phyloP scores from a whole-genome alignment of 2,113 vertebrate species.

The Phalacrocorax pelagicus region DNA sequence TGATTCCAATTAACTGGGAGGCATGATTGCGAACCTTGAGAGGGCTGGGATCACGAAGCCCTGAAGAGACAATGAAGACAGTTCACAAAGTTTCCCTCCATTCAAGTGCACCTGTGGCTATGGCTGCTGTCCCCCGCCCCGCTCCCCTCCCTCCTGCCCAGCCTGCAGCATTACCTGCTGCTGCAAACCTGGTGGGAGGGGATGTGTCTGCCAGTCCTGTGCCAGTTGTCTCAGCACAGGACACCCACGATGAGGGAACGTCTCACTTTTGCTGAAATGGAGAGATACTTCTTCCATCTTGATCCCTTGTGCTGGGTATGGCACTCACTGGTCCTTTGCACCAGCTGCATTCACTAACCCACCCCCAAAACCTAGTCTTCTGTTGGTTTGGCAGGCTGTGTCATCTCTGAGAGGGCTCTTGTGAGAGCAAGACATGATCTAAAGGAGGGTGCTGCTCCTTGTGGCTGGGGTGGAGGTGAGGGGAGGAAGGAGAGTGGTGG shows the following conservation, averaged over 20 bases:
- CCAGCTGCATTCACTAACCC: neutral
- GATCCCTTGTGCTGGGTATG: neutral
- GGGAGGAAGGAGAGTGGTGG: neutral
- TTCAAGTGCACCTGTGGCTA: fast-evolving
- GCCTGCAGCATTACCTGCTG: neutral
- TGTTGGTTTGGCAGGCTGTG: neutral
- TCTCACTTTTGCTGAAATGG: neutral
- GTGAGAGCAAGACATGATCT: neutral
- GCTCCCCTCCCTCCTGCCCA: no score
- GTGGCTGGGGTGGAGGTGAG: neutral
- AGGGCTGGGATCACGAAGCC: neutral
- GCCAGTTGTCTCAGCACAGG: fast-evolving
- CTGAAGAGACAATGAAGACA: neutral
- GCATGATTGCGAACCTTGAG: neutral
- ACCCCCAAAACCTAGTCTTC: neutral
- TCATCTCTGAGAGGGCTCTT: neutral
- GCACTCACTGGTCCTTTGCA: fast-evolving
- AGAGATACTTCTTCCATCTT: neutral
- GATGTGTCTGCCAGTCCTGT: fast-evolving
- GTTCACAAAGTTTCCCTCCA: neutral
- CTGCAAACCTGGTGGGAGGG: neutral
- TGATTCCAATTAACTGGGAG: neutral
- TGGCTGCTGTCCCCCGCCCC: no score
- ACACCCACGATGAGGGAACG: fast-evolving
- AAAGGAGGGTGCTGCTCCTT: neutral